Base-by-base conservation (phyloP, 2,113 vertebrate genomes). In the human (Homo sapiens) region DNA sequence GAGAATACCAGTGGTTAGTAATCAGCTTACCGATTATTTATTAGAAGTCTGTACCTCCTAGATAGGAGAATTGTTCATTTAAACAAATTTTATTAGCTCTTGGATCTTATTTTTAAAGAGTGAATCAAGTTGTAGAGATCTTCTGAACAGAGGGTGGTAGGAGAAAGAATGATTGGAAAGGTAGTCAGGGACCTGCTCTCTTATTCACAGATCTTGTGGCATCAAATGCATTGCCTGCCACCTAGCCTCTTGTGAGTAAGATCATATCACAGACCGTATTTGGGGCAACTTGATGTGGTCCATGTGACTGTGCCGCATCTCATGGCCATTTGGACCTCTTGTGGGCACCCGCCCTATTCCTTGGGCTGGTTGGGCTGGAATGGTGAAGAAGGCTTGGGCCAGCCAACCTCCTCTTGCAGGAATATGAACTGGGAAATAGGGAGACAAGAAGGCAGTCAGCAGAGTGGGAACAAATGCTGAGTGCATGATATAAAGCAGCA, bases 1-100 rank as follows among this genome's bases (percentile, higher is more conserved):
- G 78, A 95, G 87, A 97, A 87, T 95, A 90, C 1, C 2, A 40
- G 48, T 95, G 27, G 93, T 96, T 97, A 95, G 95, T 96, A 97
- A 95, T 97, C 96, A 94, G 50, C 76, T 78, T 97, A 92, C 70
- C 88, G 97, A 64, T 97, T 98, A 98, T 98, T 98, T 90, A 88
- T 98, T 98, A 97, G 91, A 88, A 40, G 80, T 92, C 96, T 78
- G 20, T 95, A 97, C 66, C 76, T 97, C 90, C 88, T 93, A 79
- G 89, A 89, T 98, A 97, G 95, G 98, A 87, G 79, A 66, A 50
- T 78, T 86, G 38, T 66, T 87, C 27, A 93, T 85, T 97, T 93
- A 81, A 97, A 97, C 90, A 89, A 94, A 40, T 88, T 81, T 94
- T 35, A 89, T 96, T 97, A 90, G 95, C 52, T 86, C 93, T 97